phyloP scores from a whole-genome alignment of 2,113 vertebrate genomes.

The Ammospiza caudacuta region DNA sequence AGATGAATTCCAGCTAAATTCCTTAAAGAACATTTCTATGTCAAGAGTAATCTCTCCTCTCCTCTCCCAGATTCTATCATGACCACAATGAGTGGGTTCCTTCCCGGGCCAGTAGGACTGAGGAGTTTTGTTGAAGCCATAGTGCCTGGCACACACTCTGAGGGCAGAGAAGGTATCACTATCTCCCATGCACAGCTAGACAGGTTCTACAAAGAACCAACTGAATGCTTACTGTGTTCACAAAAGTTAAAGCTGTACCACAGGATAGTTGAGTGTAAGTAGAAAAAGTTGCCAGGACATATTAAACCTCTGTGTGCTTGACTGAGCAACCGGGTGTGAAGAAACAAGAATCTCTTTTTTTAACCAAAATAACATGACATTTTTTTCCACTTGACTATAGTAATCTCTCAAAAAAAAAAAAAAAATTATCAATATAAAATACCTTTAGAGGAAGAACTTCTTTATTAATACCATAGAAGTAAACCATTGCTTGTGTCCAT shows the following conservation, averaged over 20 bases:
- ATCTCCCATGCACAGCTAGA: background rate
- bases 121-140: background rate
- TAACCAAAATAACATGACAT: accelerated
- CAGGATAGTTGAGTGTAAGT: background rate
- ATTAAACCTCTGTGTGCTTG: background rate
- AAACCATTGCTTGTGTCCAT: conserved; percentile 86
- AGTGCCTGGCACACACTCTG: background rate
- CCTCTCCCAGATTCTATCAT: background rate
- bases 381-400: background rate
- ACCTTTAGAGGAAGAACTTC: conserved; percentile 89
- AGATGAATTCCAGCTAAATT: background rate
- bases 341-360: background rate
- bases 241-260: background rate
- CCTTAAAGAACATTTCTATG: background rate
- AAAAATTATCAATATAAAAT: background rate
- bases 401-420: background rate
- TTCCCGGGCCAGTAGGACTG: background rate
- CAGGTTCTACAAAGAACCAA: background rate
- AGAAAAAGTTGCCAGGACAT: background rate
- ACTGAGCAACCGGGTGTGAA: background rate
- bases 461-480: conserved; percentile 87
- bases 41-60: background rate
- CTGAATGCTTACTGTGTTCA: background rate
- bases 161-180: background rate
- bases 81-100: background rate